phyloP scores from a whole-genome alignment of 2,113 vertebrate species.

The Hippolais icterina region DNA sequence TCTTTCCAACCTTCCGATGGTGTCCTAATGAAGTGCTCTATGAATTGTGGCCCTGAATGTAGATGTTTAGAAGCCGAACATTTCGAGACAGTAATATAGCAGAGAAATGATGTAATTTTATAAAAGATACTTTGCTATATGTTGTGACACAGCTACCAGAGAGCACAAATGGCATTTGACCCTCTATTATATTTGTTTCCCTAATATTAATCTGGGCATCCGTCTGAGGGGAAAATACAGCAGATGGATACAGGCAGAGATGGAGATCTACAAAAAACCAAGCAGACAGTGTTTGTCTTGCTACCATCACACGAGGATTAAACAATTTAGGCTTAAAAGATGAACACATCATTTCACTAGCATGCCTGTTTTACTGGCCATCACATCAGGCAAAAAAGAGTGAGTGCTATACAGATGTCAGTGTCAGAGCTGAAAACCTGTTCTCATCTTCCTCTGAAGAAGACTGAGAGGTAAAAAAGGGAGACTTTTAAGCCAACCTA shows the following conservation, averaged over 20 bases:
- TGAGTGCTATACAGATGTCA: background rate
- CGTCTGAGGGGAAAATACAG: background rate
- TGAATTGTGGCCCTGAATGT: background rate
- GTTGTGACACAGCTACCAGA: background rate
- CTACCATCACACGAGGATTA: background rate
- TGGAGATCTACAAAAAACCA: background rate
- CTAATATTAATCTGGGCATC: background rate
- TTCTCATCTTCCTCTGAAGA: background rate
- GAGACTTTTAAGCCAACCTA: background rate
- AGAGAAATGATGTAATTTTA: background rate
- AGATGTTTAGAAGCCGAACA: background rate
- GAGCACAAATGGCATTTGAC: background rate
- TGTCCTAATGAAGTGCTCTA: conserved; percentile 52
- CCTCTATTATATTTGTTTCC: background rate
- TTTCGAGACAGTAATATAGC: conserved; percentile 8
- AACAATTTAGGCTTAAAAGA: background rate
- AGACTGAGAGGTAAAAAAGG: background rate
- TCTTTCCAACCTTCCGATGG: conserved; percentile 39
- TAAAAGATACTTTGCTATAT: background rate
- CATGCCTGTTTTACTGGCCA: background rate
- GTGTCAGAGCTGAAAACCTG: background rate
- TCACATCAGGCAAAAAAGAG: background rate
- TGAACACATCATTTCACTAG: background rate
- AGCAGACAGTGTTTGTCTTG: background rate
- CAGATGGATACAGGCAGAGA: background rate